phyloP scores from a whole-genome alignment of 2,113 vertebrate species.

The Misgurnus mizolepis region DNA sequence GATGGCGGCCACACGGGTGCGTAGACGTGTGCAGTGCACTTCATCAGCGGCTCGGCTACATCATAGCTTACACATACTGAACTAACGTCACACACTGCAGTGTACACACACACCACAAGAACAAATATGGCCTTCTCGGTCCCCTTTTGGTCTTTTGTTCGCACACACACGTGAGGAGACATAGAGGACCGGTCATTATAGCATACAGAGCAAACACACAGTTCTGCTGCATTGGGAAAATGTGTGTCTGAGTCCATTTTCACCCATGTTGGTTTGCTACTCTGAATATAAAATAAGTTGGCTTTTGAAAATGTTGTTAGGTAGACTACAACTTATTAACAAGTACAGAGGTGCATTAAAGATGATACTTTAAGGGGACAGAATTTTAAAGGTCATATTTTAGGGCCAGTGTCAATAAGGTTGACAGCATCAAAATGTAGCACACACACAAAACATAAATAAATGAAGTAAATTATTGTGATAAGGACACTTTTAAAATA shows the following conservation, averaged over 20 bases:
- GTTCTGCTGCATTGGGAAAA: constrained; percentile 53
- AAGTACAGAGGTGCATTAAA: too few relatives aligned
- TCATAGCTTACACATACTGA: constrained; percentile 76
- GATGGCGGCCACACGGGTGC: constrained; percentile 25
- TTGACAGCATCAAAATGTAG: too few relatives aligned
- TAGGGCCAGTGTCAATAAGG: too few relatives aligned
- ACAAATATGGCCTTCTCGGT: constrained; percentile 71
- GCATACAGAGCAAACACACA: constrained; percentile 68
- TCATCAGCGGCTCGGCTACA: constrained; percentile 67
- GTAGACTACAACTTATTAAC: too few relatives aligned
- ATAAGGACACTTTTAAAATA: too few relatives aligned
- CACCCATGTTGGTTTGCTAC: not conserved
- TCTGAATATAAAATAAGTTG: too few relatives aligned
- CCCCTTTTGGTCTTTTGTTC: constrained; percentile 56
- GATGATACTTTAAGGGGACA: too few relatives aligned
- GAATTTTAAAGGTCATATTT: too few relatives aligned
- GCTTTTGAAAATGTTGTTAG: too few relatives aligned
- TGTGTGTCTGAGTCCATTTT: constrained; percentile 49
- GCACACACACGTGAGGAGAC: constrained; percentile 61
- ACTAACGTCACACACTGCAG: constrained; percentile 73
- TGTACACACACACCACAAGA: constrained; percentile 71
- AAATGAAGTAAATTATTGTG: too few relatives aligned
- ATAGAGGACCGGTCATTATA: constrained; percentile 73
- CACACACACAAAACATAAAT: too few relatives aligned
- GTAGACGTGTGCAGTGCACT: constrained; percentile 59